Conservation (phyloP, 2,888 invertebrate genomes). For the Drosophila limbata region DNA sequence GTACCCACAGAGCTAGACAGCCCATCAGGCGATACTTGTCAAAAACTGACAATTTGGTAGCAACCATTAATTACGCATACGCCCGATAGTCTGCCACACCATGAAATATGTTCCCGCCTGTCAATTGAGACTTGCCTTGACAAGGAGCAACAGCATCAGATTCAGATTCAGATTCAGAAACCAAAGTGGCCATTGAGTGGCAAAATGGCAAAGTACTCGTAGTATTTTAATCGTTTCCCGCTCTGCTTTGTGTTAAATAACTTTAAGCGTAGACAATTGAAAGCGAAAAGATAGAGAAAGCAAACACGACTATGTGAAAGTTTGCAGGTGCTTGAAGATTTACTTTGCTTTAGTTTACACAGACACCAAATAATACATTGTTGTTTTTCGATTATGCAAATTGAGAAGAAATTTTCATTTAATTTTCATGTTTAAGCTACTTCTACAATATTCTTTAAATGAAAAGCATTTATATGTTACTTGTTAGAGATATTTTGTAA, state of each 20-base stretch:
- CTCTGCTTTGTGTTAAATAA: conserved; percentile 11
- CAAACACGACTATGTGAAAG: conserved; percentile 5
- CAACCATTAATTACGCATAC: conserved; percentile 69
- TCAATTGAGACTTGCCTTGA: conserved; percentile 43
- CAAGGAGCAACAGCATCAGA: not conserved
- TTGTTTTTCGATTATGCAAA: not conserved
- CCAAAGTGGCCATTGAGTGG: conserved; percentile 46
- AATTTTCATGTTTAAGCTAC: not conserved
- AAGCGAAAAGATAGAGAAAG: not conserved
- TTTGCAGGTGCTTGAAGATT: conserved; percentile 4
- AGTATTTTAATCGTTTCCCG: conserved; percentile 50
- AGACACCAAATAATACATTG: not conserved
- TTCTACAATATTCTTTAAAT: not conserved
- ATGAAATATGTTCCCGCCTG: conserved; percentile 51
- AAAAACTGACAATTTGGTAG: conserved; percentile 45
- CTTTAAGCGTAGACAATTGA: conserved; percentile 5
- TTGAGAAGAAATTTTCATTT: not conserved
- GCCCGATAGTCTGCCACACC: conserved; percentile 32
- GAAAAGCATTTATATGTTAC: not conserved
- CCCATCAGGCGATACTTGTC: conserved; percentile 64
- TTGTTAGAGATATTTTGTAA: not conserved
- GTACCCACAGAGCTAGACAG: conserved; percentile 54
- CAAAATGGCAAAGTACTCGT: conserved; percentile 24
- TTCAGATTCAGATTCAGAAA: conserved; percentile 13
- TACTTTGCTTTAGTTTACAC: not conserved